Percentiles rank a stretch among this genome's conserved stretches.
Evolutionary conservation across 2,113 vertebrate species (phyloP).

Genomic region (Takifugu bimaculatus): DNA sequence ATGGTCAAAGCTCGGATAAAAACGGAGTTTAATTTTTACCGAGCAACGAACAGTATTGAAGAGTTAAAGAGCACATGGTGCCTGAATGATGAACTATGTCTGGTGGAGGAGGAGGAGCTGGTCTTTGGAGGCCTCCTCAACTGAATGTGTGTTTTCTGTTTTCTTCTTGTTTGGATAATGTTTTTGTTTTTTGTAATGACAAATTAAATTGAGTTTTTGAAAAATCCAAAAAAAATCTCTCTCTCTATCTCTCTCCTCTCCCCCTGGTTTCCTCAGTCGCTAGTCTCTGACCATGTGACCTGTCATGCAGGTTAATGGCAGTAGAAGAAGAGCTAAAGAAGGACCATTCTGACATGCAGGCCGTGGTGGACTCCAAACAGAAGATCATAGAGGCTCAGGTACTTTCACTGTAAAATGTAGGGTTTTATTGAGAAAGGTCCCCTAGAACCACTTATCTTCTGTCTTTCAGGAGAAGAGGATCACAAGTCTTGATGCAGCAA

Average conservation of each 20-base stretch:
- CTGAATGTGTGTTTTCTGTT: too few species aligned
- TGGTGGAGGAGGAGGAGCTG: too few species aligned
- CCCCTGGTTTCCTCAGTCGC: background rate
- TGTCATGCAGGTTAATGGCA: conserved; percentile 85
- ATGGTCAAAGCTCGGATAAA: too few species aligned
- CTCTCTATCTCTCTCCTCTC: background rate
- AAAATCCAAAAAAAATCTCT: too few species aligned
- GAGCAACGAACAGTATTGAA: too few species aligned
- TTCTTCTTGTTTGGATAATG: too few species aligned
- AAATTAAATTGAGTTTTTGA: too few species aligned
- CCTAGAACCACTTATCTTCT: background rate
- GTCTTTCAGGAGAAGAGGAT: conserved; percentile 89
- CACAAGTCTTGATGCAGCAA: conserved; percentile 88
- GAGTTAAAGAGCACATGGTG: too few species aligned
- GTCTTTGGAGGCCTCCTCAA: too few species aligned
- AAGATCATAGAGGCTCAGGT: conserved; percentile 99
- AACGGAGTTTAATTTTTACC: too few species aligned
- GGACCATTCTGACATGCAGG: conserved; percentile 97
- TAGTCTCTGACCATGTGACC: background rate
- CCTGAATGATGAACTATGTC: too few species aligned
- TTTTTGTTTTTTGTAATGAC: too few species aligned
- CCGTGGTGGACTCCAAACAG: conserved; percentile 95
- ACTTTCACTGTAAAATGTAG: conserved; percentile 1
- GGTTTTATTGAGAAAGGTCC: background rate
- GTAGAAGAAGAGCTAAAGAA: conserved; percentile 98